phyloP scores from a whole-genome alignment of 2,113 vertebrate genomes.

The Bubalus kerabau region DNA sequence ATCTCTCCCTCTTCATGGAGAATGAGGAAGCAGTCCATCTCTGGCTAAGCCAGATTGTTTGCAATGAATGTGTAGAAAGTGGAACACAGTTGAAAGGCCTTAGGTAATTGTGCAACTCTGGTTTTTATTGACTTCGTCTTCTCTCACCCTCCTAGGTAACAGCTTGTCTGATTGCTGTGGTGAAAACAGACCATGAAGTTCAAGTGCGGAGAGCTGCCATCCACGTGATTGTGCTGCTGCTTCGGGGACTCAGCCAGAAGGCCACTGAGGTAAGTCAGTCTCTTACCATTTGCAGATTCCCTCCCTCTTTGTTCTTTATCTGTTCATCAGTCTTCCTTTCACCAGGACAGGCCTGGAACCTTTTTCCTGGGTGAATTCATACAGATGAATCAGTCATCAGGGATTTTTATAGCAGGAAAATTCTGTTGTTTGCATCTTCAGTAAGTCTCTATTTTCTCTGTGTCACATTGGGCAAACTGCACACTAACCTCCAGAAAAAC shows the following conservation, averaged over 20 bases:
- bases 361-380: not conserved
- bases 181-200: constrained; percentile 86
- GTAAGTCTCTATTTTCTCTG: not conserved
- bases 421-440: not conserved
- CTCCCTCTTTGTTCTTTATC: not conserved
- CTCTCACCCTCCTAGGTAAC: constrained; percentile 72
- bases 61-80: not conserved
- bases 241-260: constrained; percentile 90
- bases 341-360: not conserved
- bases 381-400: not conserved
- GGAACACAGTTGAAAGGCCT: not conserved
- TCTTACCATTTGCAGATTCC: not conserved
- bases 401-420: not conserved
- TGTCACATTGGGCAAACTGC: not conserved
- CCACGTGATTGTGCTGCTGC: constrained; percentile 88
- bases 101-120: not conserved
- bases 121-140: not conserved
- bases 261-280: constrained; percentile 86
- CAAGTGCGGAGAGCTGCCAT: constrained; percentile 92
- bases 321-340: not conserved
- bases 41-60: not conserved
- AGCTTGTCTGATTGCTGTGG: constrained; percentile 83
- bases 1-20: not conserved
- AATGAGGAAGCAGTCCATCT: not conserved
- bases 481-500: not conserved